phyloP scores from a whole-genome alignment of 2,113 vertebrate genomes.

The Sylvietta virens region DNA sequence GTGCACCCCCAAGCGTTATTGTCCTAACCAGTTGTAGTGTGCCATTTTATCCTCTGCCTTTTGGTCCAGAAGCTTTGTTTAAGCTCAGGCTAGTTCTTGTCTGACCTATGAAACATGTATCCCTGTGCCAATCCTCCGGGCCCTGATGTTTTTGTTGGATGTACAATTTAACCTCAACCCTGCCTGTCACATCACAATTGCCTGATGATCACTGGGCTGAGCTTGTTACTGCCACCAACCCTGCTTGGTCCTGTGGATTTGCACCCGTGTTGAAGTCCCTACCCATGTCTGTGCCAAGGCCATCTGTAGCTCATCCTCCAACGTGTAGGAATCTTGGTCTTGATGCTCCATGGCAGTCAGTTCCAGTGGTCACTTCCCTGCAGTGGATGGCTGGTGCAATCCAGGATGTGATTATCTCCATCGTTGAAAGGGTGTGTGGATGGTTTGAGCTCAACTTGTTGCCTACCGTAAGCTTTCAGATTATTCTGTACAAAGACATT shows the following conservation, averaged over 20 bases:
- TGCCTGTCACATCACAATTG: neutral
- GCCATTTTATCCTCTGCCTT: neutral
- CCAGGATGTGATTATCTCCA: neutral
- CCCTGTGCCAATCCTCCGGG: neutral
- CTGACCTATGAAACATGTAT: neutral
- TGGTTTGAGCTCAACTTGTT: neutral
- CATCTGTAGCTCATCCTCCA: neutral
- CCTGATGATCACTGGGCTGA: neutral
- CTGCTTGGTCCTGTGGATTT: neutral
- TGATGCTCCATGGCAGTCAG: neutral
- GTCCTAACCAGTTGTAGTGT: accelerated
- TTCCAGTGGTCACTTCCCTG: neutral
- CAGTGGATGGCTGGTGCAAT: neutral
- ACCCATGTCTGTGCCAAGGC: neutral
- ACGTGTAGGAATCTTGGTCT: neutral
- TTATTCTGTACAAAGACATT: neutral
- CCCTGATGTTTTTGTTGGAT: neutral
- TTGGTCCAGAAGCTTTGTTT: neutral
- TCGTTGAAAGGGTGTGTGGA: accelerated
- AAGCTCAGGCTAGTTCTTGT: neutral
- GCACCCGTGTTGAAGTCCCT: neutral
- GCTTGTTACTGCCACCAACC: neutral
- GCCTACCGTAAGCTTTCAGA: neutral
- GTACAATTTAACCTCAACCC: neutral
- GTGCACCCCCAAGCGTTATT: neutral